A percentile compares a stretch with the other conserved stretches of the same genome.
These are phyloP conservation scores for Drosophila paramelanica DNA, from an alignment of 2,888 invertebrate genomes.

Conservation along the genomic window DNA sequence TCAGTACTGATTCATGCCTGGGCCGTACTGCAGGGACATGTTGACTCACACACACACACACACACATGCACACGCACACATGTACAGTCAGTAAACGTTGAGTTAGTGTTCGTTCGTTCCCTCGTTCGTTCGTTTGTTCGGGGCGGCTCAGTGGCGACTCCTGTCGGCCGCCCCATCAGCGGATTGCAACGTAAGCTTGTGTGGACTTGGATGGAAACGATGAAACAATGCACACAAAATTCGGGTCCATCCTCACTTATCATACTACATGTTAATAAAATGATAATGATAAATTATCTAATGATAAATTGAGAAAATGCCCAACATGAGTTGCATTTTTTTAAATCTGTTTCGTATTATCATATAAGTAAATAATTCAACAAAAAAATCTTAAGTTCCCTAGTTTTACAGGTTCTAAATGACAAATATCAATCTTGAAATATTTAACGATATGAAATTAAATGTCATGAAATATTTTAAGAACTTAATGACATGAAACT, in stretches of 20 bases:
- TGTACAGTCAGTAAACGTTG: constrained; percentile 4
- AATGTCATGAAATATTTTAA: too few relatives aligned
- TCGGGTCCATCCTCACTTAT: constrained; percentile 9
- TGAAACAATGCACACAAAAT: neutral
- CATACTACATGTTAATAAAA: neutral
- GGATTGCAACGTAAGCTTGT: constrained; percentile 30
- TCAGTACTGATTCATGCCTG: too few relatives aligned
- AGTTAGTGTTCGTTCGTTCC: too few relatives aligned
- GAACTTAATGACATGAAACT: too few relatives aligned
- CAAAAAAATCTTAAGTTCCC: neutral
- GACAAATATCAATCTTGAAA: too few relatives aligned
- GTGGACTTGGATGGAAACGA: constrained; percentile 1
- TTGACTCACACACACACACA: constrained; percentile 4
- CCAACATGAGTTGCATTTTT: neutral
- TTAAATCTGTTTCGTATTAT: neutral
- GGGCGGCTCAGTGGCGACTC: constrained; percentile 31
- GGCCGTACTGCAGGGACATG: too few relatives aligned
- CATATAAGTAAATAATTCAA: too few relatives aligned
- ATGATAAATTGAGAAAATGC: neutral
- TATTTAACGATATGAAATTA: too few relatives aligned
- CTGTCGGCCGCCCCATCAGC: constrained; percentile 53
- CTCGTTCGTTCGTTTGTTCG: constrained; percentile 1
- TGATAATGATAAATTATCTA: too few relatives aligned
- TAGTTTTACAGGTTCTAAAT: too few relatives aligned
- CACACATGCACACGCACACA: constrained; percentile 9